Evolutionary conservation across 2,888 invertebrate species (phyloP).

Genomic region (Bellardia pandia): DNA sequence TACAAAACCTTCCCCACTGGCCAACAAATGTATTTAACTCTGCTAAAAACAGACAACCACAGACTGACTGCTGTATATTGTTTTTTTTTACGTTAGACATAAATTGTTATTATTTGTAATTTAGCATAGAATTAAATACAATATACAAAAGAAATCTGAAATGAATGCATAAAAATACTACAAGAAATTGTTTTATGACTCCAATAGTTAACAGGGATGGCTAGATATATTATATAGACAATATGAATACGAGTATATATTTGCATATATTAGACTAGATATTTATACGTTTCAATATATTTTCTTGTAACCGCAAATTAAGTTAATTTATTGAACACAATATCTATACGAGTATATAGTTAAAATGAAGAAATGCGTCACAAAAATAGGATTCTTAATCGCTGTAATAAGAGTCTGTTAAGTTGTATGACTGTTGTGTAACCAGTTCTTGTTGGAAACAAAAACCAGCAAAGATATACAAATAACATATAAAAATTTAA

Average conservation of each 20-base stretch:
- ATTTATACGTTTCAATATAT: slow-evolving; percentile 23
- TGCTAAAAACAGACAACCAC: no score
- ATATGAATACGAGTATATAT: no score
- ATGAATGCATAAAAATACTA: slow-evolving; percentile 2
- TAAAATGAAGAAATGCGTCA: not conserved
- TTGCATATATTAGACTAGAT: not conserved
- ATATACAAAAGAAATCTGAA: not conserved
- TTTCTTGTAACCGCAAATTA: slow-evolving; percentile 2
- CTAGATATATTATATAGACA: no score
- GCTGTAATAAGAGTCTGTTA: slow-evolving; percentile 3
- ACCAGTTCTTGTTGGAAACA: not conserved
- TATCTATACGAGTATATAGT: not conserved
- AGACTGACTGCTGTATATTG: no score
- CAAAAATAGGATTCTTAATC: slow-evolving; percentile 4
- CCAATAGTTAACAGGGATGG: no score
- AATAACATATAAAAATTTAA: no score
- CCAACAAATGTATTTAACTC: no score
- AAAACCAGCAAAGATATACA: no score
- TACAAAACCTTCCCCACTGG: no score
- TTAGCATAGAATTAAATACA: slow-evolving; percentile 28
- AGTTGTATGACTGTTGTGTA: not conserved
- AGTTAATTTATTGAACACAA: not conserved
- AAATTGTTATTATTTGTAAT: slow-evolving; percentile 61
- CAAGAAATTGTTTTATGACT: slow-evolving; percentile 9
- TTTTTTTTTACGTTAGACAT: not conserved